Percentiles rank a stretch among this genome's conserved stretches.
Evolutionary conservation across 2,888 invertebrate species (phyloP).

Genomic region (Ophion ventricosus): DNA sequence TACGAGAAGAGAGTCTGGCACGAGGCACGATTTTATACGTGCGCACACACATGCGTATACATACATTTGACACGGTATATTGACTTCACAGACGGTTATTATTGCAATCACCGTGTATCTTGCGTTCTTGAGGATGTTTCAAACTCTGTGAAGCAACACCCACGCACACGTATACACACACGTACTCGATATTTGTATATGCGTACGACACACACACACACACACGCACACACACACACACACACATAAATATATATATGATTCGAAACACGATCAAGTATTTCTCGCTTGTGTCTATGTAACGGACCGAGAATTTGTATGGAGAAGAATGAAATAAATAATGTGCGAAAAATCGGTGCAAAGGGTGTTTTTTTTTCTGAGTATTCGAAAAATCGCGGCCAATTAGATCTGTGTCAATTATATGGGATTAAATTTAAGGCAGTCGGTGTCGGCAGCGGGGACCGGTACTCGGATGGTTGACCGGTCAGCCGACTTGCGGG

Average conservation of each 20-base stretch:
- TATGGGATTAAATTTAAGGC: too few relatives aligned
- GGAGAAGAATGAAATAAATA: constrained; percentile 63
- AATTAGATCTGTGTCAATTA: too few relatives aligned
- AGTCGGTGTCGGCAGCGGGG: too few relatives aligned
- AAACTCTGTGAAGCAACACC: constrained; percentile 15
- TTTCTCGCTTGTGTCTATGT: constrained; percentile 62
- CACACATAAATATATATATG: constrained; percentile 35
- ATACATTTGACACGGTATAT: neutral
- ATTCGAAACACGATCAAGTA: constrained; percentile 54
- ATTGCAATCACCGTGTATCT: neutral
- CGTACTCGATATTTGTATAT: constrained; percentile 62
- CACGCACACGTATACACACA: neutral
- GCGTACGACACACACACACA: constrained; percentile 44
- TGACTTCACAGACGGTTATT: constrained; percentile 16
- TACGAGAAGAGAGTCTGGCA: neutral
- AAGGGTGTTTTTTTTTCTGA: neutral
- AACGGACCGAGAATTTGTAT: constrained; percentile 59
- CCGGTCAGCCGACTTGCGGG: too few relatives aligned
- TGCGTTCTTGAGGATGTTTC: constrained; percentile 11
- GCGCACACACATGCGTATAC: neutral
- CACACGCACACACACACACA: neutral
- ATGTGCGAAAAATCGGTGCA: constrained; percentile 43
- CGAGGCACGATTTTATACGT: constrained; percentile 27
- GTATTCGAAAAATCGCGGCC: neutral
- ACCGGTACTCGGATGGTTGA: too few relatives aligned